phyloP scores from a whole-genome alignment of 2,888 invertebrate species.

The Anorthoa munda region DNA sequence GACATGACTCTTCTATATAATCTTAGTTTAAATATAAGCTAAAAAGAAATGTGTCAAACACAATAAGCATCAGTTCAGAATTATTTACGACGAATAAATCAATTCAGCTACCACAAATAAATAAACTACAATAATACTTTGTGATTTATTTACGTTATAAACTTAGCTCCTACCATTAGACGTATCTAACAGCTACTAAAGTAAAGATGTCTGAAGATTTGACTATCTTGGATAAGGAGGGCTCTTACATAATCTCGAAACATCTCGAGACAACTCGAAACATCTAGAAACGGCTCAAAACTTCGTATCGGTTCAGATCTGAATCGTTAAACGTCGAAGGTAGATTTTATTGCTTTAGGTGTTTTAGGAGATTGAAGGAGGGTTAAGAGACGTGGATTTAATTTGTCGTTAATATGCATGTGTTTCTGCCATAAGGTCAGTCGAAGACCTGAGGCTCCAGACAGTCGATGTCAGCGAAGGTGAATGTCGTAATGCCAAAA shows the following conservation, averaged over 20 bases:
- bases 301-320: conserved; percentile 54
- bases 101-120: not conserved
- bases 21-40: not conserved
- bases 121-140: not conserved
- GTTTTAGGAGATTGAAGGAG: conserved; percentile 37
- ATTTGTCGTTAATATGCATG: too few species aligned
- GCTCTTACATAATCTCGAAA: conserved; percentile 52
- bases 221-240: conserved; percentile 34
- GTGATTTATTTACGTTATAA: conserved; percentile 29
- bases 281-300: conserved; percentile 40
- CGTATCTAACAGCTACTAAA: conserved; percentile 51
- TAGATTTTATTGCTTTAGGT: conserved; percentile 53
- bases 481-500: too few species aligned
- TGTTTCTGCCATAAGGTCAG: too few species aligned
- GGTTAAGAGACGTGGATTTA: not conserved
- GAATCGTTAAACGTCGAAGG: conserved; percentile 47
- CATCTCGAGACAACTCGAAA: too few species aligned
- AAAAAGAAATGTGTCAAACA: not conserved
- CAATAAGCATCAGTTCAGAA: not conserved
- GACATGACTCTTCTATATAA: too few species aligned
- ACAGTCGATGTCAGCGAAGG: too few species aligned
- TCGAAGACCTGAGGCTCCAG: too few species aligned
- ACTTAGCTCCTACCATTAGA: conserved; percentile 26
- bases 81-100: conserved; percentile 14
- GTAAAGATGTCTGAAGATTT: conserved; percentile 48